Conservation (phyloP, 2,888 invertebrate species). For the Drosophila rubida region DNA sequence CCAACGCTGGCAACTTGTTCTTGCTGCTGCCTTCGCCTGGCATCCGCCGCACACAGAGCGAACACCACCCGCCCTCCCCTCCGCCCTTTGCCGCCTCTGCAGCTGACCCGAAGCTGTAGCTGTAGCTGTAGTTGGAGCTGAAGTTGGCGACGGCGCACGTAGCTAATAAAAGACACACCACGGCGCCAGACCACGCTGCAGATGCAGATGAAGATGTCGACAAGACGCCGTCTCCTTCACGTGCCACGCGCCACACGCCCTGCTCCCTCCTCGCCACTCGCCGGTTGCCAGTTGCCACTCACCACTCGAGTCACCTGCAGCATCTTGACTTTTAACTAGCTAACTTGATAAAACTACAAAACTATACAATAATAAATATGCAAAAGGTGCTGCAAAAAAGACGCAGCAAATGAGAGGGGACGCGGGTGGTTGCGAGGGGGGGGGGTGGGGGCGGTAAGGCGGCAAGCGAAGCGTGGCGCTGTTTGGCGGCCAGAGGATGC, state of each 20-base stretch:
- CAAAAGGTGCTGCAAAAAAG: conserved; percentile 54
- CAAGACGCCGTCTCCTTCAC: conserved; percentile 38
- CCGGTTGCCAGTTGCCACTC: neutral
- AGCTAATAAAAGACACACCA: conserved; percentile 72
- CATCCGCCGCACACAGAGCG: neutral
- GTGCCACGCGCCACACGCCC: conserved; percentile 29
- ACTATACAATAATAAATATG: conserved; percentile 79
- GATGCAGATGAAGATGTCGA: conserved; percentile 64
- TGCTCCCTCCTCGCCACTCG: neutral
- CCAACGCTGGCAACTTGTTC: conserved; percentile 66
- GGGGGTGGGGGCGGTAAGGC: neutral
- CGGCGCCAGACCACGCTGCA: conserved; percentile 31
- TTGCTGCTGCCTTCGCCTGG: conserved; percentile 22
- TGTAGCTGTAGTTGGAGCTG: neutral
- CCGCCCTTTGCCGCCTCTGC: neutral
- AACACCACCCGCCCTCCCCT: neutral
- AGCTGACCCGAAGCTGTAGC: conserved; percentile 26
- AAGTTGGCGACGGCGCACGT: conserved; percentile 53
- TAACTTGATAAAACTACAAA: conserved; percentile 80
- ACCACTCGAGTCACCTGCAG: conserved; percentile 38
- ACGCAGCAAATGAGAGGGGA: neutral
- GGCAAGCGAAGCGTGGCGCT: conserved; percentile 1
- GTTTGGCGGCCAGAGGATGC: conserved; percentile 32
- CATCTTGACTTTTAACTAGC: conserved; percentile 79
- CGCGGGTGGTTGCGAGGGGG: too few relatives aligned